Evolutionary conservation across 2,113 vertebrate species (phyloP), one percentile per base, ranked within the genome.

Genomic region (Poicephalus meyeri): DNA sequence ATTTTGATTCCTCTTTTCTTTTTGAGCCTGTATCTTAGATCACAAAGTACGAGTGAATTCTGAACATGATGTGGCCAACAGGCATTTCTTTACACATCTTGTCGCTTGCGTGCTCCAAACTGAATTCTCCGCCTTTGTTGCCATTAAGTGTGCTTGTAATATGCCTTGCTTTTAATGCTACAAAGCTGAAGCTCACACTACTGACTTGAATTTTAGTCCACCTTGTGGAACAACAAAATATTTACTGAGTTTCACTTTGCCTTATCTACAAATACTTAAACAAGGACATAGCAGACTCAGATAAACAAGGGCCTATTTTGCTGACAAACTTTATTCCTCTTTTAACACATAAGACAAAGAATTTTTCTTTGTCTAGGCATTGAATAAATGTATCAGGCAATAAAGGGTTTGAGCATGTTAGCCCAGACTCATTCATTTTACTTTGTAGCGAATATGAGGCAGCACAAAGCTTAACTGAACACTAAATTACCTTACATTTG

Each of bases 181-280:
- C 33, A 56, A 50, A 82, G 52, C 63, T 65, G 52, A 89, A 64
- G 61, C n/a, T 64, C 72, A 14, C 71, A 33, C 26, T 63, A 64
- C 20, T 91, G 49, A 60, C 41, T 77, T 83, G 82, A 56, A 91
- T 71, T 69, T 47, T 76, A 95, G 73, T 89, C 93, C 88, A 85
- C 80, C 84, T 91, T 89, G 93, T 89, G 95, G 87, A 92, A 61
- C 29, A 88, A 81, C 10, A 69, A 56, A 76, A 85, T 13, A 60
- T 61, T 89, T 41, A 71, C 63, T 1, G 3, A 61, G 16, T 78
- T 95, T 61, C 56, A 42, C 28, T 76, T 50, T 64, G 26, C 72
- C 35, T 21, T 37, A 61, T 41, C 29, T 50, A 39, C 1, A 3
- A 52, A 81, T 69, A 68, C 46, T n/a, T 63, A 64, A 58, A 33